phyloP scores from a whole-genome alignment of 2,797 vertebrate genomes.

The Sparidentex hasta region DNA sequence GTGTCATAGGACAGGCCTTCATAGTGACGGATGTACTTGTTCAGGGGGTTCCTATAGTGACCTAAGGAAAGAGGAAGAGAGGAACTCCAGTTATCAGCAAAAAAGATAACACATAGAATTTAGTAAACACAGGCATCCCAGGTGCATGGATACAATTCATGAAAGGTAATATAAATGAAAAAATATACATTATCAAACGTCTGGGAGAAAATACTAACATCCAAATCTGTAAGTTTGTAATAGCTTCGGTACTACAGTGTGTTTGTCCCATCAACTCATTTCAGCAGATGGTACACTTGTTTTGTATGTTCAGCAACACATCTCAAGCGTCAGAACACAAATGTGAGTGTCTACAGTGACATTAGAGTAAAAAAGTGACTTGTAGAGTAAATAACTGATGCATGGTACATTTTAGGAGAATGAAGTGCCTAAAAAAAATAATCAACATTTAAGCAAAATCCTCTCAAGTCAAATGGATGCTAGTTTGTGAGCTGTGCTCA shows the following conservation, averaged over 20 bases:
- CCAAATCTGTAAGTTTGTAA: neutral
- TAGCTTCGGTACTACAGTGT: neutral
- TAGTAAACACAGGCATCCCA: neutral
- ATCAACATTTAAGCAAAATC: conserved; percentile 45
- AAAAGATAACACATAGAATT: conserved; percentile 4
- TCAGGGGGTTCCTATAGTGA: conserved; percentile 96
- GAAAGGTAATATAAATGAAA: neutral
- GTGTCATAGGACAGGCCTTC: conserved; percentile 96
- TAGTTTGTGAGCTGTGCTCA: conserved; percentile 50
- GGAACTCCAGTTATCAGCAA: conserved; percentile 21
- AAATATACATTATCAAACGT: neutral
- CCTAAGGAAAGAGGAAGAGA: conserved; percentile 82
- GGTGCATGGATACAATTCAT: neutral
- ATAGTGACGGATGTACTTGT: conserved; percentile 96
- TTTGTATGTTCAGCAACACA: neutral
- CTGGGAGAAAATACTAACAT: neutral
- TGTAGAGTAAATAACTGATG: conserved; percentile 13
- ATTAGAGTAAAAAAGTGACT: neutral
- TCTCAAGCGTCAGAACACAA: neutral
- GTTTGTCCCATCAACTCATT: neutral
- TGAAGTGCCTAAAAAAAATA: neutral
- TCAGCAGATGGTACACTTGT: conserved; percentile 4
- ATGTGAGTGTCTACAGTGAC: neutral
- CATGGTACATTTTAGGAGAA: conserved; percentile 5
- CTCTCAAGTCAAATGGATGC: conserved; percentile 59